Percentiles rank a stretch among this genome's conserved stretches.
Conservation (phyloP, 1,140 invertebrate species). For the Conus ventricosus region DNA sequence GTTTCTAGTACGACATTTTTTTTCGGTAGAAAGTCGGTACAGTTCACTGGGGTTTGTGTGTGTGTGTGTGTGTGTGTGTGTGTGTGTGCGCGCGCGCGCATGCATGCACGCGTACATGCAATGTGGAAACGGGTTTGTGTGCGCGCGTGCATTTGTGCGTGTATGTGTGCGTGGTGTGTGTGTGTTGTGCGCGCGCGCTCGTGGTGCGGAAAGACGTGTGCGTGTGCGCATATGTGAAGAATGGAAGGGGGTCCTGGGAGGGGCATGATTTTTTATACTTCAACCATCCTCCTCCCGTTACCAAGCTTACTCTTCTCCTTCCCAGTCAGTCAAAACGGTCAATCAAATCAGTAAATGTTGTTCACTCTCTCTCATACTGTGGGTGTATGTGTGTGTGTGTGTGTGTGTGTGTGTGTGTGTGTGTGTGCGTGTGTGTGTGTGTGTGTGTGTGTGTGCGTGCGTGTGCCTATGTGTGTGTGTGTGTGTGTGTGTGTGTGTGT, state of each 20-base stretch:
- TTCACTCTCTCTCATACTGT: not conserved
- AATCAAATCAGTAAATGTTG: no score
- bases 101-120: no score
- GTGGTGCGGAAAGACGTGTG: not conserved
- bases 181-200: not conserved
- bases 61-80: no score
- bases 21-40: no score
- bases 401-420: conserved; percentile 23
- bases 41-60: no score
- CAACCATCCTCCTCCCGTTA: no score
- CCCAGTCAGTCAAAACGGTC: no score
- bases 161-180: not conserved
- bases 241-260: no score
- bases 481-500: conserved; percentile 19
- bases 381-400: conserved; percentile 14
- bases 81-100: no score
- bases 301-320: no score
- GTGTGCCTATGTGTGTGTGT: conserved; percentile 4
- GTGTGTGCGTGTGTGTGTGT: not conserved
- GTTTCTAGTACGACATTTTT: no score
- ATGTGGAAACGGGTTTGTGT: not conserved
- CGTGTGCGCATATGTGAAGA: not conserved
- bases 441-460: not conserved
- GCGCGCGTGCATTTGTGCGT: not conserved
- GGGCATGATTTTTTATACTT: no score